phyloP scores from a whole-genome alignment of 1,140 invertebrate species.

The Oscheius sp. region DNA sequence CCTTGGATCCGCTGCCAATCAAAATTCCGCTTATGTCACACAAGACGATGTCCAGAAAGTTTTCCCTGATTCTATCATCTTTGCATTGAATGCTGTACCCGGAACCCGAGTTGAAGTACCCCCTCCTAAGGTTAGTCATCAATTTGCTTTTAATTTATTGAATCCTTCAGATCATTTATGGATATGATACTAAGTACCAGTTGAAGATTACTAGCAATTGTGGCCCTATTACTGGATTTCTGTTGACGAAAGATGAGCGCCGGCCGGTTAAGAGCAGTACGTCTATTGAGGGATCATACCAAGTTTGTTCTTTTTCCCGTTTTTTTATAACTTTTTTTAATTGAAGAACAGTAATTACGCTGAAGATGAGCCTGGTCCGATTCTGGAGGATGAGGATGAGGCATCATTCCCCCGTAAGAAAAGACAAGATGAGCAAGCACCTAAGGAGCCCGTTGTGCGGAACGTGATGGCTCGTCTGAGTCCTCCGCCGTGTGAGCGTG shows the following conservation, averaged over 20 bases:
- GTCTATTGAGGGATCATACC: not conserved
- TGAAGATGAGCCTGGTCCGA: slow-evolving; percentile 30
- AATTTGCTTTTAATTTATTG: not conserved
- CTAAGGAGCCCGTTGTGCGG: not conserved
- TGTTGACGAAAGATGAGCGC: slow-evolving; percentile 22
- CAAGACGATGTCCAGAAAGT: slow-evolving; percentile 23
- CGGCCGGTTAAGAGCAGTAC: slow-evolving; percentile 21
- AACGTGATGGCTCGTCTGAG: slow-evolving; percentile 28
- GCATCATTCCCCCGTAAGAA: not conserved
- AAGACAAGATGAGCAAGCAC: no score
- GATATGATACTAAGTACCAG: slow-evolving; percentile 11
- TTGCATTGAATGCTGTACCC: slow-evolving; percentile 25
- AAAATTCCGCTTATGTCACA: slow-evolving; percentile 21
- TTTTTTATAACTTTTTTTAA: not conserved
- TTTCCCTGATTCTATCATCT: slow-evolving; percentile 7
- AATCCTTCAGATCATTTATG: not conserved
- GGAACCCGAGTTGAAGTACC: slow-evolving; percentile 17
- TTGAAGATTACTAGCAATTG: slow-evolving; percentile 20
- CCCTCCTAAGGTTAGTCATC: slow-evolving; percentile 17
- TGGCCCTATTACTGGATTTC: slow-evolving; percentile 18
- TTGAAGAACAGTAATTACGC: not conserved
- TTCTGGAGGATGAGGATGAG: slow-evolving; percentile 35
- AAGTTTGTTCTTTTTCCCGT: not conserved
- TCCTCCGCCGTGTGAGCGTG: slow-evolving; percentile 34
- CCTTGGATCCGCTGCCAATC: slow-evolving; percentile 19